These are phyloP conservation scores for Leucoraja ocellata DNA, from an alignment of 2,797 vertebrate genomes.

Conservation along the genomic window DNA sequence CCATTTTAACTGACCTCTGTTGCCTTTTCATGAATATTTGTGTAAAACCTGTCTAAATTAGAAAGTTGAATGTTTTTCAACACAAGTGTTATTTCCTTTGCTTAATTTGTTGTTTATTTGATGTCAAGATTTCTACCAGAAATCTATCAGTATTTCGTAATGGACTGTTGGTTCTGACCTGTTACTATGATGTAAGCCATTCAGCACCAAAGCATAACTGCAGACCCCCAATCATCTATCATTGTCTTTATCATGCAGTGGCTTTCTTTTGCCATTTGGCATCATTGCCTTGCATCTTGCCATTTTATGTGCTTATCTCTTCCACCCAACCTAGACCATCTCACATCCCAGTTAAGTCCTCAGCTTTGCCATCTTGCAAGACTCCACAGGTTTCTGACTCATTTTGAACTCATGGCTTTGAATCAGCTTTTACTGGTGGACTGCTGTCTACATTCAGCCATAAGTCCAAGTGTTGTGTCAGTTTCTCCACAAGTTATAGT, in stretches of 20 bases:
- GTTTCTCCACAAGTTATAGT: not conserved
- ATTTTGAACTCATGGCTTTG: not conserved
- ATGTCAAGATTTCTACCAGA: not conserved
- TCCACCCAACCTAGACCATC: not conserved
- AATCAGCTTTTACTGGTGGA: not conserved
- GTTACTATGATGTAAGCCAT: too few relatives aligned
- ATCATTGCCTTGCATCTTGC: not conserved
- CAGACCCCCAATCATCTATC: not conserved
- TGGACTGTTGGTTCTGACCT: not conserved
- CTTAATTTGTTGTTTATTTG: not conserved
- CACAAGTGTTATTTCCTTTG: not conserved
- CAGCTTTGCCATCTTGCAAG: not conserved
- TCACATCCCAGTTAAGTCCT: not conserved
- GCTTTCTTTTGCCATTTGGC: not conserved
- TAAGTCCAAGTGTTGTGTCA: not conserved
- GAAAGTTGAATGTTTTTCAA: not conserved
- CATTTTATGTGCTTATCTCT: not conserved
- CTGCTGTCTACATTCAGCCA: not conserved
- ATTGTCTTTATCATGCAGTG: not conserved
- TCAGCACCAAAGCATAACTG: not conserved
- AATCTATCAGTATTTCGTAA: not conserved
- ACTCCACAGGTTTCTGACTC: not conserved
- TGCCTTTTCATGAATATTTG: not conserved
- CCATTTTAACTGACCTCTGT: not conserved
- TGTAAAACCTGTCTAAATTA: not conserved